Conservation (phyloP, 1,140 invertebrate genomes). For the Drosophila sulfurigaster region DNA sequence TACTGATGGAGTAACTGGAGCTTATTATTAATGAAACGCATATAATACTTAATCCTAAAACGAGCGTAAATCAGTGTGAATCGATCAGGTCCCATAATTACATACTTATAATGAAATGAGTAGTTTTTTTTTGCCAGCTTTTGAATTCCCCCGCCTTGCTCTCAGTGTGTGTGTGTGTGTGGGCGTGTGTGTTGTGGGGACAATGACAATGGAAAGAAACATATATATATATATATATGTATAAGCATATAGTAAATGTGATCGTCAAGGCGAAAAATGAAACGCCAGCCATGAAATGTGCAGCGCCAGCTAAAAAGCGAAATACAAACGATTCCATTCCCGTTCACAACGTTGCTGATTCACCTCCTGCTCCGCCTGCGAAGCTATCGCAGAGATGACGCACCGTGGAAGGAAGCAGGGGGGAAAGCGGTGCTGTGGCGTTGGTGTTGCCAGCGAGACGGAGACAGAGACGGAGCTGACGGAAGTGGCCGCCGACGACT, state of each 20-base stretch:
- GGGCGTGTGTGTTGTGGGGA: conserved; percentile 17
- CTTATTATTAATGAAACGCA: conserved; percentile 8
- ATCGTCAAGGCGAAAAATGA: conserved; percentile 51
- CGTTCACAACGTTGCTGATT: conserved; percentile 4
- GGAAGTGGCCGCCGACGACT: conserved; percentile 65
- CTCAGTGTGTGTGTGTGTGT: conserved; percentile 25
- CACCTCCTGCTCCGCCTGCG: background rate
- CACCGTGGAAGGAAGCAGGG: conserved; percentile 5
- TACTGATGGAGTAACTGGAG: background rate
- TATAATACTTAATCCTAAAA: conserved; percentile 8
- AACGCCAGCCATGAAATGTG: conserved; percentile 57
- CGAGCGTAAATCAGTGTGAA: conserved; percentile 26
- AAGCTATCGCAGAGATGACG: conserved; percentile 15
- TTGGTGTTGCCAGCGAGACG: conserved; percentile 29
- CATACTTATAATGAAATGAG: conserved; percentile 38
- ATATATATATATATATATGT: conserved; percentile 1
- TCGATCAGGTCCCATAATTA: conserved; percentile 40
- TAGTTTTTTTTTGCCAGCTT: conserved; percentile 27
- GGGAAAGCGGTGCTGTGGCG: background rate
- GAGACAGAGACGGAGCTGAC: conserved; percentile 46
- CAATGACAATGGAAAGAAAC: conserved; percentile 42
- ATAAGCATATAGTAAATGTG: conserved; percentile 6
- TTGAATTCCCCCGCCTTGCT: conserved; percentile 34
- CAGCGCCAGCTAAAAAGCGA: conserved; percentile 53
- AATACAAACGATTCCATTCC: conserved; percentile 40